phyloP scores from a whole-genome alignment of 2,113 vertebrate species.

The Siphamia tubifer region DNA sequence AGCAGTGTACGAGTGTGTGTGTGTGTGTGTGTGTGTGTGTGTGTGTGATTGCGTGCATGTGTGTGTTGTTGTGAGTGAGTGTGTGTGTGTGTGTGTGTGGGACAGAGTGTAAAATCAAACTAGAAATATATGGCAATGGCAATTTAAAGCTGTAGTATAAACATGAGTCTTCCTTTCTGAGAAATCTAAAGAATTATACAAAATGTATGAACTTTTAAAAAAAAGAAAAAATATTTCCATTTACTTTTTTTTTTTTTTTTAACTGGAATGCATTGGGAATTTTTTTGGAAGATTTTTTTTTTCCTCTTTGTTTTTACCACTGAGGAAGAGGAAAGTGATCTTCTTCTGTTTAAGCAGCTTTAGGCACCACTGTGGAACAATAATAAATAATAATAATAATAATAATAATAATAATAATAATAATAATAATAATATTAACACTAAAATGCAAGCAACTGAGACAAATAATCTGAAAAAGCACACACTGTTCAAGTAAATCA shows the following conservation, averaged over 20 bases:
- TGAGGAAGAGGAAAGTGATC: conserved; percentile 55
- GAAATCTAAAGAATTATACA: conserved; percentile 83
- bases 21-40: conserved; percentile 18
- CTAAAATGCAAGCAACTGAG: conserved; percentile 65
- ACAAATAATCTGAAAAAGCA: conserved; percentile 65
- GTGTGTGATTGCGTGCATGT: neutral
- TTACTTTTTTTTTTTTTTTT: conserved; percentile 39
- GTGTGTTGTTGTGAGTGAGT: too few species aligned
- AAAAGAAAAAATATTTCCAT: conserved; percentile 29
- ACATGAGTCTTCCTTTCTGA: conserved; percentile 89
- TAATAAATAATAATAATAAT: too few species aligned
- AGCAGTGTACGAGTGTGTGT: conserved; percentile 38
- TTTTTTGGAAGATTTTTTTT: conserved; percentile 37
- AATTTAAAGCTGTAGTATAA: conserved; percentile 87
- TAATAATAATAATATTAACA: too few species aligned
- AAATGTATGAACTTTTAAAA: conserved; percentile 54
- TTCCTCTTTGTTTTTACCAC: conserved; percentile 48
- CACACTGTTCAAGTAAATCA: conserved; percentile 54
- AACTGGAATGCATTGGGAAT: conserved; percentile 70
- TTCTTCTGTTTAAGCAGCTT: conserved; percentile 74
- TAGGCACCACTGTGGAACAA: conserved; percentile 81
- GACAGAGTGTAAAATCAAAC: conserved; percentile 54
- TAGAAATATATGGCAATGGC: conserved; percentile 82
- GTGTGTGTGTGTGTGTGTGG: conserved; percentile 20
- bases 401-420: too few species aligned